Evolutionary conservation across 2,797 vertebrate species (phyloP).

Genomic region (Ctenosaura bakeri): DNA sequence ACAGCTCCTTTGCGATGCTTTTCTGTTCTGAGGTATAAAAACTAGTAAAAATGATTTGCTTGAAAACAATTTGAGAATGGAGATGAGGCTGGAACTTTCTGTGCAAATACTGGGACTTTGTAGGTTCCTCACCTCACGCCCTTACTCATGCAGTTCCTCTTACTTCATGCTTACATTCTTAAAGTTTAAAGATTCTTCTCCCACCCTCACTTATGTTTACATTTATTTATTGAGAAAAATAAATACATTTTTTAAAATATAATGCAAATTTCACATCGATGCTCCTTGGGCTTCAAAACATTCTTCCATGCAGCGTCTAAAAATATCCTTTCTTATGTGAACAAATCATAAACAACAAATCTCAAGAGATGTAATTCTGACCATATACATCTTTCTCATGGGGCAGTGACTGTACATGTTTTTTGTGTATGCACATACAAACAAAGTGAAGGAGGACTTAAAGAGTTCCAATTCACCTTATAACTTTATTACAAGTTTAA

Average conservation of each 20-base stretch:
- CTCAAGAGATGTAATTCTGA: constrained; percentile 40
- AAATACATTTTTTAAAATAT: background rate
- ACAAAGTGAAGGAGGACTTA: background rate
- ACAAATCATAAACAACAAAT: constrained; percentile 26
- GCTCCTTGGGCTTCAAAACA: constrained; percentile 1
- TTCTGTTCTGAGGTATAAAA: no score
- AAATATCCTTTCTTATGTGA: constrained; percentile 6
- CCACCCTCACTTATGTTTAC: no score
- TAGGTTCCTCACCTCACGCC: no score
- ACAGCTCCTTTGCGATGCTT: no score
- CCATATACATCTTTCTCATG: background rate
- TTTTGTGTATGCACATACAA: background rate
- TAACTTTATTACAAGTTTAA: background rate
- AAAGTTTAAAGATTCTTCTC: no score
- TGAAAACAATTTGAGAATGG: no score
- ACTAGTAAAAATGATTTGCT: no score
- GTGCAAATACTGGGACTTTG: no score
- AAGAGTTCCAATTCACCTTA: background rate
- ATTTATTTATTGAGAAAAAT: background rate
- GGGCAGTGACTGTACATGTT: constrained; percentile 1
- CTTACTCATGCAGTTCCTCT: no score
- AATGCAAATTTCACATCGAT: background rate
- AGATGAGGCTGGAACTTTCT: no score
- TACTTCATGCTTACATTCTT: no score
- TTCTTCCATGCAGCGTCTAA: constrained; percentile 36